Conservation (phyloP, 1,140 invertebrate genomes). For the Brachionus paranguensis region DNA sequence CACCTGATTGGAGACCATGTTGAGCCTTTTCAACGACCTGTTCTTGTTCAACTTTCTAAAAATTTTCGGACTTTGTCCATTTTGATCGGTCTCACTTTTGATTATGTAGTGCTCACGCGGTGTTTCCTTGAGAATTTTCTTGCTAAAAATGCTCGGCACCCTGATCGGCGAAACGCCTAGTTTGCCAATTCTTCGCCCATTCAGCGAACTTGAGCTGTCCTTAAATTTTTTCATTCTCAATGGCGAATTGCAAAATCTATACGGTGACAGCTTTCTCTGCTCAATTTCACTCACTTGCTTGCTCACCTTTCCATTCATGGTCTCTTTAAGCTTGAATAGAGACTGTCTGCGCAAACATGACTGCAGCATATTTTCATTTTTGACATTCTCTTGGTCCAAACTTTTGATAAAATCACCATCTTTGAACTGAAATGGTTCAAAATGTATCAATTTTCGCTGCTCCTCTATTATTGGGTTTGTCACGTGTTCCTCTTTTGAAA, state of each 20-base stretch:
- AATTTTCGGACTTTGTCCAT: background rate
- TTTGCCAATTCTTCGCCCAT: background rate
- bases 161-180: background rate
- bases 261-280: slow-evolving; percentile 16
- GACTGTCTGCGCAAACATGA: slow-evolving; percentile 12
- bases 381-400: background rate
- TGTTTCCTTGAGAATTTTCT: slow-evolving; percentile 16
- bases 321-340: slow-evolving; percentile 29
- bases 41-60: background rate
- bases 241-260: slow-evolving; percentile 31
- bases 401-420: background rate
- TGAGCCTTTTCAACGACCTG: background rate
- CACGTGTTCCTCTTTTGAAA: background rate
- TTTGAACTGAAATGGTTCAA: slow-evolving; percentile 27
- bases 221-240: slow-evolving; percentile 21
- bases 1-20: background rate
- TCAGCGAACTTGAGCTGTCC: background rate
- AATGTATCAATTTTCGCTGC: slow-evolving; percentile 19
- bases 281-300: slow-evolving; percentile 34
- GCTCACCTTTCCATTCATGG: slow-evolving; percentile 35
- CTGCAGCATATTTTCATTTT: background rate
- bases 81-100: background rate
- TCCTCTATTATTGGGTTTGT: slow-evolving; percentile 27
- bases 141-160: slow-evolving; percentile 10
- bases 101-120: background rate